Percentiles rank a stretch among this genome's conserved stretches.
Conservation (phyloP, 1,140 invertebrate species). For the Eufriesea mexicana region DNA sequence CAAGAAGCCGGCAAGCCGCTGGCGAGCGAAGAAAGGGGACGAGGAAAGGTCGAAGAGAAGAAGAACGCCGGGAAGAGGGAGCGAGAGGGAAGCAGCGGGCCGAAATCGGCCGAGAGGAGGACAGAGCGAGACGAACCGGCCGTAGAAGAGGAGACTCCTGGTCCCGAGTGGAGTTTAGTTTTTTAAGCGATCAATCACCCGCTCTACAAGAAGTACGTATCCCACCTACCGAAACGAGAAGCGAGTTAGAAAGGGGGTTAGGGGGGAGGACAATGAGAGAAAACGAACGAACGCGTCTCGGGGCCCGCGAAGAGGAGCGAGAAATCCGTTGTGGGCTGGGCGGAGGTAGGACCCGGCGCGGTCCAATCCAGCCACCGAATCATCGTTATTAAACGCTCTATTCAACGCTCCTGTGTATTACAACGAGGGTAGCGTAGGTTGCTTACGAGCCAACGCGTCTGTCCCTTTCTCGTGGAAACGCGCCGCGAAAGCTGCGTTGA, state of each 20-base stretch:
- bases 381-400: conserved; percentile 68
- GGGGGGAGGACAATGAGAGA: conserved; percentile 44
- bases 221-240: conserved; percentile 67
- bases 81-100: conserved; percentile 19
- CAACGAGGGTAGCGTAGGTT: conserved; percentile 14
- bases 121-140: conserved; percentile 26
- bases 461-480: too few relatives aligned
- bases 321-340: conserved; percentile 15
- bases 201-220: conserved; percentile 73
- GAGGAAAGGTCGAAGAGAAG: conserved; percentile 18
- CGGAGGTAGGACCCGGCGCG: conserved; percentile 32
- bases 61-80: conserved; percentile 21
- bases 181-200: conserved; percentile 78
- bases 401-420: conserved; percentile 54
- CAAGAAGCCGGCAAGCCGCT: conserved; percentile 56
- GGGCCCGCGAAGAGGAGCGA: background rate
- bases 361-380: conserved; percentile 51
- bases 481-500: too few relatives aligned
- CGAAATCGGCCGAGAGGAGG: conserved; percentile 32
- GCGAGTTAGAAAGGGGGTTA: conserved; percentile 35
- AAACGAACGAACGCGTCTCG: conserved; percentile 44
- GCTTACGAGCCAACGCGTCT: background rate
- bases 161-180: conserved; percentile 66
- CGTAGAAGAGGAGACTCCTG: conserved; percentile 27
- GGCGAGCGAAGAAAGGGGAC: conserved; percentile 21